Evolutionary conservation across 2,113 vertebrate genomes (phyloP), one percentile per base, ranked within the genome.

Genomic region (Dermatemys mawii): DNA sequence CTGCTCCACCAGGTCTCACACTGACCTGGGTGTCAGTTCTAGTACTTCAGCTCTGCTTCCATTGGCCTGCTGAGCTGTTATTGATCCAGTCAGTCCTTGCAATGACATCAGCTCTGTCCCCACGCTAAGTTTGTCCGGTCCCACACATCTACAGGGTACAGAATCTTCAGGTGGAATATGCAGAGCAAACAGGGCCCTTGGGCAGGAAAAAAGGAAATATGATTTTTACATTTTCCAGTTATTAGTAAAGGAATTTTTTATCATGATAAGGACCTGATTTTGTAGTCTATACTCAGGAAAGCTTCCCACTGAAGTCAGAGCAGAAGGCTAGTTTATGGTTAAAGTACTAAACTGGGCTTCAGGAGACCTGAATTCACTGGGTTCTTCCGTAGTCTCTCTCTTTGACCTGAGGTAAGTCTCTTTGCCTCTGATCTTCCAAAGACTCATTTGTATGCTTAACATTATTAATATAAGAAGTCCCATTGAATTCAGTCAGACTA

Each of bases 1-100:
- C 90, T 93, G 88, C 85, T 93, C 92, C 87, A n/a, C 88, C 63
- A 87, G 49, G 86, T 54, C 86, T 84, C 83, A 32, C 82, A 41
- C 87, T 53, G 53, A 95, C 92, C 91, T 87, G 49, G 35, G 27
- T 87, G n/a, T 93, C 51, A 70, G 49, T 83, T 93, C 93, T 94
- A 44, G 83, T 73, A 57, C 91, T 93, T 91, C 78, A 81, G 35
- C 60, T 88, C 57, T 90, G 1, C 26, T 88, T 85, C 85, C 86
- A 29, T 60, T 85, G 7, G 46, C 90, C 83, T 79, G 60, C 48
- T 44, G 19, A 51, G 84, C n/a, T 73, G n/a, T 88, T 91, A 32
- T 67, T 67, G 60, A 9, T 75, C 46, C 86, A 90, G 91, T 91
- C 44, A 93, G 41, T 41, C 35, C 46, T 78, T 55, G 2, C 60